Evolutionary conservation across 2,113 vertebrate genomes (phyloP).

Genomic region (Callocephalon fimbriatum): DNA sequence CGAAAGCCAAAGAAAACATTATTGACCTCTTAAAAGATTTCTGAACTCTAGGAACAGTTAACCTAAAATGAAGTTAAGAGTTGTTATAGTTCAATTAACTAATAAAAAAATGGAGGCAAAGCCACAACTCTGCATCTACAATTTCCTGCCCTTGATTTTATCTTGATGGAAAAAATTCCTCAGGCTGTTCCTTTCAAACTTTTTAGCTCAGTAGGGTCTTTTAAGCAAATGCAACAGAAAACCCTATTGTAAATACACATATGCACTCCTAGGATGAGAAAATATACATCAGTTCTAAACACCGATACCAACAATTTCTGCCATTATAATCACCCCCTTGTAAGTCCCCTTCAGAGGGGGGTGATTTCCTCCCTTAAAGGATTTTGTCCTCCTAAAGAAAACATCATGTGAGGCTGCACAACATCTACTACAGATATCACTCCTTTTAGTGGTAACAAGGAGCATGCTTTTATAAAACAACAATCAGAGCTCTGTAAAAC

Average conservation of each 20-base stretch:
- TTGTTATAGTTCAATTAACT: constrained; percentile 52
- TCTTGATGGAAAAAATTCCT: constrained; percentile 55
- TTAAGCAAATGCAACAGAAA: constrained; percentile 39
- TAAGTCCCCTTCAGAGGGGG: not conserved
- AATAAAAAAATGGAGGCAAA: constrained; percentile 27
- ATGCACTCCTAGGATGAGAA: not conserved
- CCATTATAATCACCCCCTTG: not conserved
- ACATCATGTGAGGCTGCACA: not conserved
- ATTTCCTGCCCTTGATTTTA: constrained; percentile 54
- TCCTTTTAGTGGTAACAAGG: not conserved
- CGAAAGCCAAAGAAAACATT: not conserved
- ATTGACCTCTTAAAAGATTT: constrained; percentile 9
- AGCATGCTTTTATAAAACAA: not conserved
- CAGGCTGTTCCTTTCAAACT: constrained; percentile 3
- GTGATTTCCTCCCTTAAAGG: not conserved
- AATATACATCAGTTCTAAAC: not conserved
- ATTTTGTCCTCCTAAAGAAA: not conserved
- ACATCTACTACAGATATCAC: not conserved
- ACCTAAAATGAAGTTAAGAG: constrained; percentile 47
- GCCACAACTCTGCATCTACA: constrained; percentile 10
- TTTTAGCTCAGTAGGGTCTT: not conserved
- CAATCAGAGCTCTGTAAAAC: not conserved
- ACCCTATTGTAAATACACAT: not conserved
- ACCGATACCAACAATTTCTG: not conserved
- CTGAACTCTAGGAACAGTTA: constrained; percentile 38